Percentiles rank a stretch among this genome's conserved stretches.
These are phyloP conservation scores for Phalanger gymnotis DNA, from an alignment of 2,797 vertebrate species.

Conservation along the genomic window DNA sequence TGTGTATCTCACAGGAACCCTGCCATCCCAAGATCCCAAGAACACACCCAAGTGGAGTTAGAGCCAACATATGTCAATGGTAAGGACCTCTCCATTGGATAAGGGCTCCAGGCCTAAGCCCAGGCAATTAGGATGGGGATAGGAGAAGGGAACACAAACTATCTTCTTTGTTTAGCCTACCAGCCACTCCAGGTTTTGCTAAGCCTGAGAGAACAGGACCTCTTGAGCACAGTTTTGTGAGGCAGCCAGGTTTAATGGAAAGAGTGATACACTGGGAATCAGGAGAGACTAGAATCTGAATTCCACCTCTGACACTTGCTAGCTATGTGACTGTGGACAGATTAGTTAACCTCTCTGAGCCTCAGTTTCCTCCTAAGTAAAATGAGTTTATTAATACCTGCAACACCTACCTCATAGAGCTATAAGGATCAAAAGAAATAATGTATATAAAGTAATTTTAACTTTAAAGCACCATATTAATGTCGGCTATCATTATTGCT, in stretches of 20 bases:
- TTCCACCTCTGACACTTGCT: not conserved
- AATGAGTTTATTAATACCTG: not conserved
- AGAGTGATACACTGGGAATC: not conserved
- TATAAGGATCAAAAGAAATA: not conserved
- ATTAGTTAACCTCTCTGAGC: not conserved
- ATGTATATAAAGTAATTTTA: not conserved
- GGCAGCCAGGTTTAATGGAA: not conserved
- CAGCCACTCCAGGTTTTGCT: not conserved
- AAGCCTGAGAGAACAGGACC: not conserved
- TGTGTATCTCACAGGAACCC: conserved; percentile 48
- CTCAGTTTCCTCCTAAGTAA: not conserved
- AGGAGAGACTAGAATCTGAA: not conserved
- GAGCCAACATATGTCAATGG: conserved; percentile 70
- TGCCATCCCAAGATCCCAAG: not conserved
- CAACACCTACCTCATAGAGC: not conserved
- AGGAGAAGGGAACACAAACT: not conserved
- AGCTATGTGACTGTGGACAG: not conserved
- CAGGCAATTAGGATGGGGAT: not conserved
- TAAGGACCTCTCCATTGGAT: conserved; percentile 9
- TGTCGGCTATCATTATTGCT: not conserved
- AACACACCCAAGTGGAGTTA: conserved; percentile 61
- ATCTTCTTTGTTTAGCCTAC: not conserved
- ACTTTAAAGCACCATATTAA: not conserved
- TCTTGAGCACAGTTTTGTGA: not conserved
- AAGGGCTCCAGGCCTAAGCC: not conserved